Evolutionary conservation across 2,797 vertebrate species (phyloP).

Genomic region (Gallinago nigripennis): DNA sequence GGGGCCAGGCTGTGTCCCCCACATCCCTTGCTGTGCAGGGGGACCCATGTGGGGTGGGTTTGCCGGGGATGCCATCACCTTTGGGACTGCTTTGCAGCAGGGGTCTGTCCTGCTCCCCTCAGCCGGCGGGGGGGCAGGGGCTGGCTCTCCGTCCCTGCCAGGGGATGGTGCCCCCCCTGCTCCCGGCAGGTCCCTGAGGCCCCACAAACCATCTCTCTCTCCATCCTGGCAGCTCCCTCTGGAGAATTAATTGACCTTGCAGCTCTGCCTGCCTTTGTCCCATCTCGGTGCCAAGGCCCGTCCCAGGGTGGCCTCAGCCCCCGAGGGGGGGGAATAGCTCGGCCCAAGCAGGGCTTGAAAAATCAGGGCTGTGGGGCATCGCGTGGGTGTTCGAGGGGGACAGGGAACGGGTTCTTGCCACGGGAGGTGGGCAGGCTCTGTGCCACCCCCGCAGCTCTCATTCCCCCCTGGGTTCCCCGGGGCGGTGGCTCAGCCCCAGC

Average conservation of each 20-base stretch:
- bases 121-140: background rate
- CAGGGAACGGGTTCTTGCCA: background rate
- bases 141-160: background rate
- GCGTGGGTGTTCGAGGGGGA: accelerated
- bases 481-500: background rate
- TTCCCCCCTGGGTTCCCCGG: background rate
- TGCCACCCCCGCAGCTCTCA: background rate
- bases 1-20: background rate
- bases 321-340: background rate
- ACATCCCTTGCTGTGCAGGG: background rate
- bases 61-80: background rate
- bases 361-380: background rate
- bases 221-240: background rate
- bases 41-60: background rate
- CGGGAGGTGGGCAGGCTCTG: background rate
- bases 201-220: background rate
- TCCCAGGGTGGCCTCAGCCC: background rate
- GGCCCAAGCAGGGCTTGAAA: background rate
- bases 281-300: background rate
- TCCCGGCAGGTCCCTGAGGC: background rate
- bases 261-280: background rate
- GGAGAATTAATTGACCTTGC: background rate
- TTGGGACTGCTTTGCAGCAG: background rate
- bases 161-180: background rate
- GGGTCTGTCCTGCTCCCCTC: background rate